Conservation (phyloP, 2,113 vertebrate species). For the Hippopotamus amphibius region DNA sequence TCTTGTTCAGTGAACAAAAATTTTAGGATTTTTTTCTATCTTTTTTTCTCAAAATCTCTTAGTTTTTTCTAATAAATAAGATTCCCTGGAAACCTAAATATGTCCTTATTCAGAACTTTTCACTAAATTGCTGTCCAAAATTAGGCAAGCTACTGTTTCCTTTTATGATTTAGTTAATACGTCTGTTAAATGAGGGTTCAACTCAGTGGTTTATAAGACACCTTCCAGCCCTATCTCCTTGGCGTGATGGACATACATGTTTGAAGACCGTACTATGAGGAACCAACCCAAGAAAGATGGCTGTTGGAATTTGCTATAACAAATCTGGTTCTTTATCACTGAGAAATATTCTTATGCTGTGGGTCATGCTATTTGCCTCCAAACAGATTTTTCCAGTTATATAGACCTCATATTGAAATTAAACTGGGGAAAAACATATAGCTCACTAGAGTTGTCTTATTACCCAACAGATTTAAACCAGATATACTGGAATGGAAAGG, state of each 20-base stretch:
- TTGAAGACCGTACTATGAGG: neutral
- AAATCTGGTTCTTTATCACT: conserved; percentile 48
- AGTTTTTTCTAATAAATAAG: conserved; percentile 66
- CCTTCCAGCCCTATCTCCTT: neutral
- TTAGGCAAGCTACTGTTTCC: neutral
- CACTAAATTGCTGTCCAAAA: conserved; percentile 17
- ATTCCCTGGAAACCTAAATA: neutral
- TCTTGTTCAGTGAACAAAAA: neutral
- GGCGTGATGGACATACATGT: neutral
- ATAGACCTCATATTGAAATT: conserved; percentile 55
- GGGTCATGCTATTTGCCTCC: conserved; percentile 54
- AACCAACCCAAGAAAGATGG: neutral
- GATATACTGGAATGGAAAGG: neutral
- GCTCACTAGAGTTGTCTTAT: conserved; percentile 40
- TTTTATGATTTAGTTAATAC: neutral
- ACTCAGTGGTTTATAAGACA: neutral
- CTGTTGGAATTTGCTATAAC: conserved; percentile 35
- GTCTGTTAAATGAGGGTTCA: neutral
- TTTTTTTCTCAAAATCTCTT: conserved; percentile 15
- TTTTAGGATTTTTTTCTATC: conserved; percentile 26
- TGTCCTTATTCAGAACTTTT: conserved; percentile 29
- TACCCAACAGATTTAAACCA: conserved; percentile 70
- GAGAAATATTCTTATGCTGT: conserved; percentile 50
- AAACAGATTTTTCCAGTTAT: conserved; percentile 70
- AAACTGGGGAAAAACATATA: conserved; percentile 22